phyloP scores from a whole-genome alignment of 2,888 invertebrate species.

The Cheilosia grossa region DNA sequence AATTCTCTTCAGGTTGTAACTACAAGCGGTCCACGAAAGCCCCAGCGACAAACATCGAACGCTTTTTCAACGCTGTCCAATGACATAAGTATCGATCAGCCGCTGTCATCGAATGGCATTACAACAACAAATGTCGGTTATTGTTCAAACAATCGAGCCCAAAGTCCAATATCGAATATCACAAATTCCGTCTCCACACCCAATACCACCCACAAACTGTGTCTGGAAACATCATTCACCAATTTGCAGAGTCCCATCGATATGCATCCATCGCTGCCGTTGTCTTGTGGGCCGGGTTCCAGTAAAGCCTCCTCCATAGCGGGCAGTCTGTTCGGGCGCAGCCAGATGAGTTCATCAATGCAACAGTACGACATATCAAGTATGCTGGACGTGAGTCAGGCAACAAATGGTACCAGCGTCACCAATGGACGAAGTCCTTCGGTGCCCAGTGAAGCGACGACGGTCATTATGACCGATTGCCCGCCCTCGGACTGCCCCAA shows the following conservation, averaged over 20 bases:
- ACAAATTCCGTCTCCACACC: constrained; percentile 83
- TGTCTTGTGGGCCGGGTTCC: constrained; percentile 77
- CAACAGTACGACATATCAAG: constrained; percentile 83
- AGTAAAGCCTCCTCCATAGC: constrained; percentile 82
- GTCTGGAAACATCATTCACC: constrained; percentile 90
- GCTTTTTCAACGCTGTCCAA: constrained; percentile 83
- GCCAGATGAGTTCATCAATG: constrained; percentile 82
- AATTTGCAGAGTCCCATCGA: constrained; percentile 86
- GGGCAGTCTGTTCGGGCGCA: constrained; percentile 82
- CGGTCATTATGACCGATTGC: constrained; percentile 78
- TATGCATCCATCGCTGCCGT: constrained; percentile 63
- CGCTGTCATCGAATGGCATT: constrained; percentile 77
- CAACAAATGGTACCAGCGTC: constrained; percentile 74
- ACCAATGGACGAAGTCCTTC: constrained; percentile 80
- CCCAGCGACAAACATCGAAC: constrained; percentile 85
- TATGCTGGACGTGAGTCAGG: constrained; percentile 81
- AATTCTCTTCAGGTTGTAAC: constrained; percentile 87
- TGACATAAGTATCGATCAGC: constrained; percentile 76
- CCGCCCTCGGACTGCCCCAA: constrained; percentile 55
- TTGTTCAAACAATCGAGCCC: constrained; percentile 78
- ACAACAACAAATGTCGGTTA: constrained; percentile 62
- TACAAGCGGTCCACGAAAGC: constrained; percentile 91
- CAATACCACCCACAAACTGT: constrained; percentile 85
- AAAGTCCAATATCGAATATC: constrained; percentile 84
- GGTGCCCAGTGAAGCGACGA: constrained; percentile 81